Base-by-base conservation (phyloP, 2,113 vertebrate species). In the Gobio gobio region DNA sequence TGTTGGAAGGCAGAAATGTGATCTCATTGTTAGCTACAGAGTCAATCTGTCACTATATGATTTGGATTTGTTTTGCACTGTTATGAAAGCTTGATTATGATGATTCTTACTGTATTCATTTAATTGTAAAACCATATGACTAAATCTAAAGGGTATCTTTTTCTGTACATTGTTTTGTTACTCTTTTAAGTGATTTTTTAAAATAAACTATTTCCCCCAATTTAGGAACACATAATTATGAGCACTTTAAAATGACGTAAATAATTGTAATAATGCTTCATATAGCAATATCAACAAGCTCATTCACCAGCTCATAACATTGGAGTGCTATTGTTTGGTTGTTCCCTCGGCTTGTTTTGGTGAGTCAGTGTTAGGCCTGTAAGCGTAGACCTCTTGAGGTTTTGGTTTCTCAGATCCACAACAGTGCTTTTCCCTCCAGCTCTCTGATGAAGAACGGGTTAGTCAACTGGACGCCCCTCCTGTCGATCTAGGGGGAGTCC, bases 391-490 rank as follows among this genome's bases (percentile, higher is more conserved):
- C 84, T 80, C 64, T 33, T 68, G 63, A 85, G 76, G 20, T 87
- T 88, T 91, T 87, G 85, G 90, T 92, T 91, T 80, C 84, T 83
- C 72, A 79, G 76, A 73, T 82, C 83, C 64, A 64, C 83, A 58
- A n/a, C 78, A 54, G 56, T 89, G 87, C 89, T 88, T 78, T 91
- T 91, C 84, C 83, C 87, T 78, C 51, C 78, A 77, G 78, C 79
- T 85, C 92, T 92, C 92, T 92, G 93, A 92, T 90, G 92, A 92
- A 92, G 91, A 94, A 90, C 90, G 91, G 90, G 92, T 92, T 94
- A 92, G 91, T 93, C 92, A 92, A 93, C 93, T 93, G 92, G 91
- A 94, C 92, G 93, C 91, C 93, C 93, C 89, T 93, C 93, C 94
- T 88, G 92, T 93, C 94, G 93, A 93, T 93, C 91, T 90, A 92